Evolutionary conservation across 1,140 invertebrate genomes (phyloP).

Genomic region (Solen grandis): DNA sequence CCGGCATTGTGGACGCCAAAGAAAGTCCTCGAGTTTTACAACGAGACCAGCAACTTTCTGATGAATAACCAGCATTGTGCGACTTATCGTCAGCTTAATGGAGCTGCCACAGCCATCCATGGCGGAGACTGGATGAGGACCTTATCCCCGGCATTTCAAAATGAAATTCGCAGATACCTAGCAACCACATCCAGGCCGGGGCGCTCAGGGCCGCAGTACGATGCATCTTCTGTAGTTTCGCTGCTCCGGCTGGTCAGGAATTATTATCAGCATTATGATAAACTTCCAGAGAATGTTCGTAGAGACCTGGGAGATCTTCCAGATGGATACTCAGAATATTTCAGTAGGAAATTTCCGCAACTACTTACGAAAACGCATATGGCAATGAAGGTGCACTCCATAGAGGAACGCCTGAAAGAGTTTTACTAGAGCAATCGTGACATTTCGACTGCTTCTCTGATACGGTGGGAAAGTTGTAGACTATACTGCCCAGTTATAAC

Average conservation of each 20-base stretch:
- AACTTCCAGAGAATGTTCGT: neutral
- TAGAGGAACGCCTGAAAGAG: neutral
- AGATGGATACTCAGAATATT: conserved; percentile 3
- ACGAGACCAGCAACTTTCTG: neutral
- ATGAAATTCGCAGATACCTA: neutral
- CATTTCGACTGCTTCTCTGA: no score
- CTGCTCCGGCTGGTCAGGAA: neutral
- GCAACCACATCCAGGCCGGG: neutral
- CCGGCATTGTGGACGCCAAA: neutral
- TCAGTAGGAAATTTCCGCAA: neutral
- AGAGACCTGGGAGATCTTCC: neutral
- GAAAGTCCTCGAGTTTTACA: conserved; percentile 9
- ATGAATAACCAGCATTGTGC: neutral
- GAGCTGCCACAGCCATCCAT: conserved; percentile 6
- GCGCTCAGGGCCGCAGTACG: neutral
- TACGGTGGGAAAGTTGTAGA: no score
- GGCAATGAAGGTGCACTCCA: neutral
- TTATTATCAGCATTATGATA: conserved; percentile 10
- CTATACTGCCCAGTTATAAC: no score
- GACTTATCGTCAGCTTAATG: neutral
- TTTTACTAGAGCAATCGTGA: conserved; percentile 7
- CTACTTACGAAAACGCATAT: conserved; percentile 3
- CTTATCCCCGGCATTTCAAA: neutral
- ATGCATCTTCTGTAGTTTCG: neutral
- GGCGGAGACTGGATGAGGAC: neutral